Evolutionary conservation across 2,888 invertebrate genomes (phyloP).

Genomic region (Apodemia mormo): DNA sequence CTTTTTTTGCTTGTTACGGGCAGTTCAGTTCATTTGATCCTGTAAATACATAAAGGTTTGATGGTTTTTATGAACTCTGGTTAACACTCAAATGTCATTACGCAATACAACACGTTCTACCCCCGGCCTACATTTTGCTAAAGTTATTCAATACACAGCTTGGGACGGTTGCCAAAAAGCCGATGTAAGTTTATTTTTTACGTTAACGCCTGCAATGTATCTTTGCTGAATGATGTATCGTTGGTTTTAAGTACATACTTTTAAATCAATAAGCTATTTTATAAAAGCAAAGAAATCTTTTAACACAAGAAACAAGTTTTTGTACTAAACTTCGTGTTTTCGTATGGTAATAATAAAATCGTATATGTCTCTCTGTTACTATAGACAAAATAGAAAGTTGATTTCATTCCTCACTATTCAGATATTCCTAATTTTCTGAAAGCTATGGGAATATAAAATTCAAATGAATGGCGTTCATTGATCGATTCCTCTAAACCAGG

Average conservation of each 20-base stretch:
- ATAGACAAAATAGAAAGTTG: too few species aligned
- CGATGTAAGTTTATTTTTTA: not conserved
- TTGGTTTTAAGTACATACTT: not conserved
- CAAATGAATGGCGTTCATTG: too few species aligned
- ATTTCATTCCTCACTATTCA: too few species aligned
- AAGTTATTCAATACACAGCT: constrained; percentile 16
- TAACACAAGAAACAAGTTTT: too few species aligned
- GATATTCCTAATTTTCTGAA: too few species aligned
- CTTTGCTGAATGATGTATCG: constrained; percentile 1
- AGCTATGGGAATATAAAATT: too few species aligned
- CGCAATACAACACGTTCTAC: constrained; percentile 3
- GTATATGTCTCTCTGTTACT: too few species aligned
- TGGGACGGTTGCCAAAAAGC: constrained; percentile 14
- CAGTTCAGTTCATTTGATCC: not conserved
- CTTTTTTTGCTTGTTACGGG: not conserved
- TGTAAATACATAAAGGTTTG: not conserved
- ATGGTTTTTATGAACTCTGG: constrained; percentile 6
- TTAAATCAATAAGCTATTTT: too few species aligned
- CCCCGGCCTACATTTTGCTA: constrained; percentile 11
- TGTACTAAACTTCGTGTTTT: too few species aligned
- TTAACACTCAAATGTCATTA: constrained; percentile 15
- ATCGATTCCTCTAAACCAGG: too few species aligned
- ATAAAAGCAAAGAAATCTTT: too few species aligned
- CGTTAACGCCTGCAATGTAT: constrained; percentile 7
- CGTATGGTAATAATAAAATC: too few species aligned